These are phyloP conservation scores for Hirundichthys speculiger DNA, from an alignment of 2,113 vertebrate species.

Conservation along the genomic window DNA sequence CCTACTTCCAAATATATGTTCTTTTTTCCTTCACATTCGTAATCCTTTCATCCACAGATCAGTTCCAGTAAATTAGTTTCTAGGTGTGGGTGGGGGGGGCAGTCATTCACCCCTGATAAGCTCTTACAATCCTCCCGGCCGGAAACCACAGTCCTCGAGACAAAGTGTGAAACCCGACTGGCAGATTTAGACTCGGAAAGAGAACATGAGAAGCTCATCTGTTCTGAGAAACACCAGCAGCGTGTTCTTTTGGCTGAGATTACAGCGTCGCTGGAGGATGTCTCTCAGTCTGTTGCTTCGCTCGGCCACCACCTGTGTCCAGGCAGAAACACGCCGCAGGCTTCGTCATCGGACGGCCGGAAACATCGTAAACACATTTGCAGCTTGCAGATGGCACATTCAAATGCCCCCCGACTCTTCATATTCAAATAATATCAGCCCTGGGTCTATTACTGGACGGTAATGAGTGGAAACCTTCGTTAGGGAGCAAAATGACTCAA, in stretches of 20 bases:
- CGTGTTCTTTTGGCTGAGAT: neutral
- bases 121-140: neutral
- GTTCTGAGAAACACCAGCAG: neutral
- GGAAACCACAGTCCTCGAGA: slow-evolving; percentile 4
- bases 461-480: too few relatives aligned
- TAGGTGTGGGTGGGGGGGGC: neutral
- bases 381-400: neutral
- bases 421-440: too few relatives aligned
- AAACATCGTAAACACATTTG: neutral
- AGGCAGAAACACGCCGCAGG: neutral
- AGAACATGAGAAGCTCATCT: neutral
- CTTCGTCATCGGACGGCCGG: neutral
- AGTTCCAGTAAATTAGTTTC: neutral
- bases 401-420: neutral
- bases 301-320: neutral
- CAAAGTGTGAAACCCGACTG: slow-evolving; percentile 11
- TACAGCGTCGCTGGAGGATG: neutral
- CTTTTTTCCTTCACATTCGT: neutral
- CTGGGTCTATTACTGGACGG: too few relatives aligned
- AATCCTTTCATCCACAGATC: neutral
- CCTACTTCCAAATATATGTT: neutral
- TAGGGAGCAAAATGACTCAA: too few relatives aligned
- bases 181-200: neutral
- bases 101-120: neutral
- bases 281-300: slow-evolving; percentile 5